A percentile compares a stretch with the other conserved stretches of the same genome.
These are phyloP conservation scores for Ceyx cyanopectus DNA, from an alignment of 2,113 vertebrate species.

Conservation along the genomic window DNA sequence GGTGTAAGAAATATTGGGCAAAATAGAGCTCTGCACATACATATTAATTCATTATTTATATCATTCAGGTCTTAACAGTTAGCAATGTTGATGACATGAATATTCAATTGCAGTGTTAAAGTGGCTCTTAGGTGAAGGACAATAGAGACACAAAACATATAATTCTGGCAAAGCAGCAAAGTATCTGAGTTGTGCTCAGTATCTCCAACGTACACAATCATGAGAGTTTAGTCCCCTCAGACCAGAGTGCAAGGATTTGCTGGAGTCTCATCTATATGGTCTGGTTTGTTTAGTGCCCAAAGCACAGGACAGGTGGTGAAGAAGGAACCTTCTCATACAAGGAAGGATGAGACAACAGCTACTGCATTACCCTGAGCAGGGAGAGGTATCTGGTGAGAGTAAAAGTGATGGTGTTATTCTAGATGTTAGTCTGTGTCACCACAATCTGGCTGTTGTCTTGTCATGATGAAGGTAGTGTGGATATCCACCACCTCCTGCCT, in stretches of 20 bases:
- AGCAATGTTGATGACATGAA: background rate
- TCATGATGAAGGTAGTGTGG: background rate
- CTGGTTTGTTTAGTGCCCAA: background rate
- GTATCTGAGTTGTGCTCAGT: background rate
- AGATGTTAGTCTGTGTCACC: background rate
- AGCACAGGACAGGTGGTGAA: background rate
- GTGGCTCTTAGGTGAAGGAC: background rate
- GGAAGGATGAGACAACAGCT: background rate
- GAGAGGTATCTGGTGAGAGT: background rate
- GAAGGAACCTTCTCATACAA: background rate
- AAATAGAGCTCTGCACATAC: background rate
- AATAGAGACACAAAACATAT: background rate
- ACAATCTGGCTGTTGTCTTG: background rate
- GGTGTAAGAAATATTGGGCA: background rate
- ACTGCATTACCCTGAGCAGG: too few species aligned
- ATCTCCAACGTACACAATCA: background rate
- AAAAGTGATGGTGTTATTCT: background rate
- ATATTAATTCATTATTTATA: slow-evolving; percentile 23
- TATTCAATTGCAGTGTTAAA: background rate
- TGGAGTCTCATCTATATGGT: background rate
- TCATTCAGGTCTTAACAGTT: background rate
- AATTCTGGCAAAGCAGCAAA: background rate
- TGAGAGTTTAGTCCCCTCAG: background rate
- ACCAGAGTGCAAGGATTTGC: background rate
- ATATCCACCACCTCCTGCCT: background rate